Percentiles rank a stretch among this genome's conserved stretches.
Evolutionary conservation across 2,113 vertebrate genomes (phyloP).

Genomic region (Spermophilus dauricus): DNA sequence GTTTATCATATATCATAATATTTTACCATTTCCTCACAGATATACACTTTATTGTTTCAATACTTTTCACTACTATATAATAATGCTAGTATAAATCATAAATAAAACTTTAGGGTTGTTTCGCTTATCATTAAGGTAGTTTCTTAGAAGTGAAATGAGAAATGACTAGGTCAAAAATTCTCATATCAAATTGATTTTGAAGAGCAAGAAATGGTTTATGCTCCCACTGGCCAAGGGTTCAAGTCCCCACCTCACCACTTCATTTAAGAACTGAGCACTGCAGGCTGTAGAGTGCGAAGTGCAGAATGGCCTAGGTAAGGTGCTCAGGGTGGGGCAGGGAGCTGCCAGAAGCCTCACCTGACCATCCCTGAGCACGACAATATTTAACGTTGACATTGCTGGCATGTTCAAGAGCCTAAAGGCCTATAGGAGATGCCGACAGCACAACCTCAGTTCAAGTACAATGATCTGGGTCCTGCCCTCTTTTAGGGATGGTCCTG

Average conservation of each 20-base stretch:
- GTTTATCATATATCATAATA: neutral
- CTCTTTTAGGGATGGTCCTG: neutral
- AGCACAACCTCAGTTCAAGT: neutral
- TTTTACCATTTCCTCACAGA: conserved; percentile 19
- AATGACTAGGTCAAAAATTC: conserved; percentile 5
- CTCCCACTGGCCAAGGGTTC: neutral
- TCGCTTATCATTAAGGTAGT: neutral
- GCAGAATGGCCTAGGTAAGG: neutral
- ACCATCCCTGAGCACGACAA: neutral
- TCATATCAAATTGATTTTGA: neutral
- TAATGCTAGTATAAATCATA: conserved; percentile 1
- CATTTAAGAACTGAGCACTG: too few relatives aligned
- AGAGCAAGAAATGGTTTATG: neutral
- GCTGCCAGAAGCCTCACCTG: neutral
- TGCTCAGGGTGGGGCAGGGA: neutral
- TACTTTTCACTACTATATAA: conserved; percentile 22
- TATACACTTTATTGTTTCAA: neutral
- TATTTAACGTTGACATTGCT: neutral
- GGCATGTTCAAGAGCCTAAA: neutral
- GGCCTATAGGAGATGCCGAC: neutral
- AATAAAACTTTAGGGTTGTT: neutral
- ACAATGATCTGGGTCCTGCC: neutral
- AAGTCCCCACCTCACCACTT: neutral
- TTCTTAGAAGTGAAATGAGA: neutral
- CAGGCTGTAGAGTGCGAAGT: accelerated